Percentiles rank a stretch among this genome's conserved stretches.
phyloP scores from a whole-genome alignment of 2,113 vertebrate genomes.

The Tupaia chinensis region DNA sequence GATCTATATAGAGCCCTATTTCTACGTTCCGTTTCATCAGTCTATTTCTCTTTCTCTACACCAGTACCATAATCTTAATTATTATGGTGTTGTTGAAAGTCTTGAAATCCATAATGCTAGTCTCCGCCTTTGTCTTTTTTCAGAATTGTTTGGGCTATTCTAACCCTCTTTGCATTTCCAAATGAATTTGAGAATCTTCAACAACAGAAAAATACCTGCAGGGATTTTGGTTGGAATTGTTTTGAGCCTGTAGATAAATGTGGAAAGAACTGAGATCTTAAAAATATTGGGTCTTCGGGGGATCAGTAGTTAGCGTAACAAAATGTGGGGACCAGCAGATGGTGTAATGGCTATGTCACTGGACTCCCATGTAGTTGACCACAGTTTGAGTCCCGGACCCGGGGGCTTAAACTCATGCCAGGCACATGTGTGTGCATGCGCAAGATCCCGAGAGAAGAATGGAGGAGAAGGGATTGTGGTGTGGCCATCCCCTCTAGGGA shows the following conservation, averaged over 20 bases:
- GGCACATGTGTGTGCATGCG: no score
- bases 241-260: background rate
- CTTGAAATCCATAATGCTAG: background rate
- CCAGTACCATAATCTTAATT: background rate
- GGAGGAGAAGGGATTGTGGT: no score
- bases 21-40: background rate
- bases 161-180: background rate
- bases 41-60: background rate
- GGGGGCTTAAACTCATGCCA: no score
- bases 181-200: conserved; percentile 28
- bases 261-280: background rate
- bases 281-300: background rate
- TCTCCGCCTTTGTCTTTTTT: background rate
- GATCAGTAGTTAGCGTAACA: no score
- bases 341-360: no score
- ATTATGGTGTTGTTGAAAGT: background rate
- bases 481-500: no score
- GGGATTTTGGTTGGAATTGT: background rate
- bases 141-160: background rate
- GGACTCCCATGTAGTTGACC: no score
- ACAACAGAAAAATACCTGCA: background rate
- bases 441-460: no score
- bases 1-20: background rate
- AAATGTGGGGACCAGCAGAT: no score
- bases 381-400: no score